phyloP scores from a whole-genome alignment of 2,797 vertebrate genomes.

The Hipposideros larvatus region DNA sequence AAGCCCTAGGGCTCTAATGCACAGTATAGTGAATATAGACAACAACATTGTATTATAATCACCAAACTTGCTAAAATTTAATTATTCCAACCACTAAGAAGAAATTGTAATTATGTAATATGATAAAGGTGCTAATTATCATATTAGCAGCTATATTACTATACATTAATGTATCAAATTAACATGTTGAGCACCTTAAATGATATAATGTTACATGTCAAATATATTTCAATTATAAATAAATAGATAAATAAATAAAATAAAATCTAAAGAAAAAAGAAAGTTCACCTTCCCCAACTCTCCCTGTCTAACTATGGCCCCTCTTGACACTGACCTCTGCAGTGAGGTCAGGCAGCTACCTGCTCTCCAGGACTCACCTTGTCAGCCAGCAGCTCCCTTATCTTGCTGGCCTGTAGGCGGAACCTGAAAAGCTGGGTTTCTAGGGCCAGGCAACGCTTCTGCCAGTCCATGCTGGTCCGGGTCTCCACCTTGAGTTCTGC shows the following conservation, averaged over 20 bases:
- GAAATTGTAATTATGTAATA: background rate
- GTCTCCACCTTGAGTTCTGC: constrained; percentile 88
- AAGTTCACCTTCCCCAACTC: background rate
- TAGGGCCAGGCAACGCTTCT: constrained; percentile 94
- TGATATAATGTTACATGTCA: background rate
- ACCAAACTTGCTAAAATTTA: background rate
- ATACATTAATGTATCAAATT: background rate
- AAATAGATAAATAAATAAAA: background rate
- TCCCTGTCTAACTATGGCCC: background rate
- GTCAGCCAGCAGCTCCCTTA: constrained; percentile 95
- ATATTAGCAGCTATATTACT: background rate
- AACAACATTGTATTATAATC: background rate
- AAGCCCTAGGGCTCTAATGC: background rate
- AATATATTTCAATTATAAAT: background rate
- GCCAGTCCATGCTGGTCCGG: constrained; percentile 92
- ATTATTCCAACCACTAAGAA: background rate
- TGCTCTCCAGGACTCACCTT: constrained; percentile 90
- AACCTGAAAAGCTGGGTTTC: constrained; percentile 97
- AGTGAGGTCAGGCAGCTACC: background rate
- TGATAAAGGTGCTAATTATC: background rate
- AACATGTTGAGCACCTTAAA: background rate
- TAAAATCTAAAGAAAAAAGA: background rate
- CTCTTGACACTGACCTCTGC: background rate
- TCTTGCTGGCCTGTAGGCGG: constrained; percentile 95
- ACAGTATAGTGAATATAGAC: background rate